Evolutionary conservation across 2,888 invertebrate genomes (phyloP).

Genomic region (Bellardia pandia): DNA sequence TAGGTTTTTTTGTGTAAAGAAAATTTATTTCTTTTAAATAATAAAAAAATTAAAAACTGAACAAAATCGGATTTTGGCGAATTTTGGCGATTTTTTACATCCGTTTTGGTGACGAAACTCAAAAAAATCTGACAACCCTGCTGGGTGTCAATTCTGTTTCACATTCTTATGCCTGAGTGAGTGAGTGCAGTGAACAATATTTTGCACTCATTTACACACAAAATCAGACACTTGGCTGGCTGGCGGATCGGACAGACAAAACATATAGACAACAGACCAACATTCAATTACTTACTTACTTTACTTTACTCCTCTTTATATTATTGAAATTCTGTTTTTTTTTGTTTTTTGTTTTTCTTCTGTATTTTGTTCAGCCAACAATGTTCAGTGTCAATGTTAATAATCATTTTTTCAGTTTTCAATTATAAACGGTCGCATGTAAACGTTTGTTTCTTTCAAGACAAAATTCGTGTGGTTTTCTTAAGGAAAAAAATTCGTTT

Average conservation of each 20-base stretch:
- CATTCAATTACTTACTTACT: constrained; percentile 37
- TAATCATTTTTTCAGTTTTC: constrained; percentile 72
- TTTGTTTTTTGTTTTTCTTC: constrained; percentile 1
- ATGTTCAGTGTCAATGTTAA: constrained; percentile 71
- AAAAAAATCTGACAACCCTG: too few species aligned
- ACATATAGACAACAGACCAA: not conserved
- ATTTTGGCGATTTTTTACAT: too few species aligned
- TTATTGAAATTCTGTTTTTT: constrained; percentile 1
- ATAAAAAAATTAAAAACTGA: too few species aligned
- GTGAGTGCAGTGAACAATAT: constrained; percentile 46
- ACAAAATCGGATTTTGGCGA: too few species aligned
- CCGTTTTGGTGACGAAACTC: too few species aligned
- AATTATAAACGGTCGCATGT: constrained; percentile 69
- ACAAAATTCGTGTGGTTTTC: not conserved
- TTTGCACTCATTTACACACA: constrained; percentile 60
- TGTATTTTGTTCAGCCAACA: constrained; percentile 28
- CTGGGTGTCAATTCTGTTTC: constrained; percentile 55
- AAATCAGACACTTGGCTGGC: constrained; percentile 37
- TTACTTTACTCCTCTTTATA: constrained; percentile 46
- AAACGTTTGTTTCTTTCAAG: constrained; percentile 53
- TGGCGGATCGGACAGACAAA: not conserved
- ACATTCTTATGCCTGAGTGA: constrained; percentile 23
- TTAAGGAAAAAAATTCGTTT: constrained; percentile 24
- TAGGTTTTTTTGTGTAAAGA: too few species aligned
- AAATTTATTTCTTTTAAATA: too few species aligned